Evolutionary conservation across 2,113 vertebrate genomes (phyloP).

Genomic region (Caretta caretta): DNA sequence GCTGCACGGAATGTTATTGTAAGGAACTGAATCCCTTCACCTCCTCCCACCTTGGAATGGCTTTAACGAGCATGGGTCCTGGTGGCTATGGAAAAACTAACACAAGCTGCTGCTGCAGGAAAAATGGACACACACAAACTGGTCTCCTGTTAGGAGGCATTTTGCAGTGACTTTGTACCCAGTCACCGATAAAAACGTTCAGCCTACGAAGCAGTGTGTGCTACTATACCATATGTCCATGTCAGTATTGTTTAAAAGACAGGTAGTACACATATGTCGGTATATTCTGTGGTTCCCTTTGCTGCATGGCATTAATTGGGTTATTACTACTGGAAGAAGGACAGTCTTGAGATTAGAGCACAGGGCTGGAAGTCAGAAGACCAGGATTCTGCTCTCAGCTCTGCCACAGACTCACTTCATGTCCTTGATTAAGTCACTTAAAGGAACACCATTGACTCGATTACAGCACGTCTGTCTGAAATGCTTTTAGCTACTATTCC

Average conservation of each 20-base stretch:
- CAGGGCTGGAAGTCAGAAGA: not conserved
- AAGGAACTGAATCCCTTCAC: conserved; percentile 33
- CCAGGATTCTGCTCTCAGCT: not conserved
- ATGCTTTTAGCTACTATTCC: not conserved
- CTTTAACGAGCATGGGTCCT: conserved; percentile 40
- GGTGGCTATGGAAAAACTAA: conserved; percentile 63
- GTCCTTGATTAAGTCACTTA: not conserved
- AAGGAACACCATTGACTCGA: not conserved
- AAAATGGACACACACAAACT: not conserved
- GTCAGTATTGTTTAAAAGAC: not conserved
- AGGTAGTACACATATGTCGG: rapidly evolving
- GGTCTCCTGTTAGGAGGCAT: rapidly evolving
- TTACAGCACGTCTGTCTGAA: not conserved
- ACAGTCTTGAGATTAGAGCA: not conserved
- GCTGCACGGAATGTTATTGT: not conserved
- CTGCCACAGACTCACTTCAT: not conserved
- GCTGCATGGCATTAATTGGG: not conserved
- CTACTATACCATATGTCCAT: not conserved
- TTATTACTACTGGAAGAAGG: not conserved
- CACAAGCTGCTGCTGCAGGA: not conserved
- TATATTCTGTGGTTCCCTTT: rapidly evolving
- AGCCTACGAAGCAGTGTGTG: not conserved
- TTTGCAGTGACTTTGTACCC: not conserved
- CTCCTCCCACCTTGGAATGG: not conserved
- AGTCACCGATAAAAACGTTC: not conserved